Base-by-base conservation (phyloP, 2,797 vertebrate species). In the Trematomus bernacchii region DNA sequence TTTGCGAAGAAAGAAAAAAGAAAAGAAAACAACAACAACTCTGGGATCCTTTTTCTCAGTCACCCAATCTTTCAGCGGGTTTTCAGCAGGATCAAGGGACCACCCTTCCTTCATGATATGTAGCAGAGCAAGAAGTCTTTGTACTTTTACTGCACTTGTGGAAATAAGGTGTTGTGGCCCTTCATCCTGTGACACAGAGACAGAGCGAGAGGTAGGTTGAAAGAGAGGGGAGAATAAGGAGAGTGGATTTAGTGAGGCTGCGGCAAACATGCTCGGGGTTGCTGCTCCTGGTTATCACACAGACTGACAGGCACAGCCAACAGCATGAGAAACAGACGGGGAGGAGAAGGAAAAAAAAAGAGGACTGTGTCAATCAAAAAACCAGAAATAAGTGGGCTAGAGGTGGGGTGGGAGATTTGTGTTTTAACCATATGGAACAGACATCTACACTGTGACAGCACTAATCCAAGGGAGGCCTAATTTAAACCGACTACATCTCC, bases 101-200 rank as follows among this genome's bases (percentile, higher is more conserved):
- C 92, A 92, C 92, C 94, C 92, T 94, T 95, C 95, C 93, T 94
- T 95, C 82, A 74, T 96, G 96, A 94, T 96, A 96, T 91, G 95
- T 96, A 94, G 95, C 96, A 96, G 96, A 97, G 95, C 96, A 96
- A 96, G 96, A 96, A 96, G 96, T 96, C 95, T 96, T 90, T 96
- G 96, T 96, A 96, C 96, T 96, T 96, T 96, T 96, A 96, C 96
- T 96, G 96, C 96, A 96, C 95, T 95, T 96, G 96, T 96, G 96
- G 96, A 96, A 96, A 95, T 96, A 95, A 95, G 96, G 94, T 93
- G 95, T 93, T 93, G 95, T 83, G 73, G 93, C 94, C 94, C 93
- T 90, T 95, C 94, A 95, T 95, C 96, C 97, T 97, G 94, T 68
- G 88, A 95, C 82, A 93, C 46, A 91, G 79, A 85, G 57, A 88